phyloP scores from a whole-genome alignment of 2,888 invertebrate genomes.

The Mycogona germanica region DNA sequence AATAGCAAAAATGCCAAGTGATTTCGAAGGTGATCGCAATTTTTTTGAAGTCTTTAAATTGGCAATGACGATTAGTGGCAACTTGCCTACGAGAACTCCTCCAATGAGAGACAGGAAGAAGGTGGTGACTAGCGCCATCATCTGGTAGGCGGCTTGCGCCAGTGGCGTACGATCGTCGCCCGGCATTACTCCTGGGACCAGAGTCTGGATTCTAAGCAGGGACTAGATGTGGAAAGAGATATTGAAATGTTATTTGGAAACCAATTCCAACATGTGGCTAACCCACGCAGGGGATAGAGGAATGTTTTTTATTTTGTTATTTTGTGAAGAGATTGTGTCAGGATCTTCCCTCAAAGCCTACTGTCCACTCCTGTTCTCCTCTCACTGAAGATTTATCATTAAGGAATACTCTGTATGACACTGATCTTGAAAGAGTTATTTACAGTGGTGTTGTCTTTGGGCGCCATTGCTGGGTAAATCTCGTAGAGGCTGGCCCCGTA shows the following conservation, averaged over 20 bases:
- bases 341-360: no score
- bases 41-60: not conserved
- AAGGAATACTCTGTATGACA: no score
- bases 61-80: not conserved
- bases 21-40: not conserved
- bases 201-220: conserved; percentile 24
- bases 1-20: no score
- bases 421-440: no score
- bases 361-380: no score
- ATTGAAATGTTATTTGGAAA: no score
- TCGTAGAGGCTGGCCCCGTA: conserved; percentile 44
- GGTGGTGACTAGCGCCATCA: conserved; percentile 56
- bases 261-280: no score
- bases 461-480: conserved; percentile 47
- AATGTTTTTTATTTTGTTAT: no score
- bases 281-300: no score
- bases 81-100: conserved; percentile 62
- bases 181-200: conserved; percentile 28
- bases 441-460: conserved; percentile 34
- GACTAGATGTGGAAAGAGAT: no score
- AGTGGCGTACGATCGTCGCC: conserved; percentile 49
- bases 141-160: conserved; percentile 65
- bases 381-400: no score
- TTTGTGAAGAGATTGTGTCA: no score
- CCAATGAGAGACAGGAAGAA: conserved; percentile 52